phyloP scores from a whole-genome alignment of 1,140 invertebrate genomes.

The Mylabris phalerata region DNA sequence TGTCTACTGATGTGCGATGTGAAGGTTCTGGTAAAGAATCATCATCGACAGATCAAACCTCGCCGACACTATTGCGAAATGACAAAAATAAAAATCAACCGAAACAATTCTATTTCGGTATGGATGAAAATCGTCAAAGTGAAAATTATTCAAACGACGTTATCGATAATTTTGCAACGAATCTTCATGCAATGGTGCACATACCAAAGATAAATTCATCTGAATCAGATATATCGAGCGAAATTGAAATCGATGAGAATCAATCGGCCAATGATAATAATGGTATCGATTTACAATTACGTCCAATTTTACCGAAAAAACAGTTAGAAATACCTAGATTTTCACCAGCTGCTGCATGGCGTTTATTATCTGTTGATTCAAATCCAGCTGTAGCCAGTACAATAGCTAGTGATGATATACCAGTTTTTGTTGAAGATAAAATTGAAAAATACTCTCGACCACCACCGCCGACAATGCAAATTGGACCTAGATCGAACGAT shows the following conservation, averaged over 20 bases:
- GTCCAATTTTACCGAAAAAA: constrained; percentile 71
- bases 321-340: constrained; percentile 67
- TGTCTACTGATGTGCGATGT: constrained; percentile 39
- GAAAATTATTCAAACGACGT: constrained; percentile 10
- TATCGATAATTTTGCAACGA: constrained; percentile 17
- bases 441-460: constrained; percentile 49
- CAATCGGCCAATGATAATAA: constrained; percentile 39
- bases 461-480: constrained; percentile 42
- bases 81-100: constrained; percentile 42
- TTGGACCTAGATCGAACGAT: constrained; percentile 38
- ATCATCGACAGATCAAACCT: constrained; percentile 48
- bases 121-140: constrained; percentile 48
- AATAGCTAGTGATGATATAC: constrained; percentile 28
- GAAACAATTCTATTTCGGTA: constrained; percentile 73
- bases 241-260: constrained; percentile 42
- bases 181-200: constrained; percentile 18
- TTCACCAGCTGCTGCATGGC: constrained; percentile 76
- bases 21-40: constrained; percentile 56
- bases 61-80: constrained; percentile 27
- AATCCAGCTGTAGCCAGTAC: constrained; percentile 22
- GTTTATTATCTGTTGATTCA: constrained; percentile 51
- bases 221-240: constrained; percentile 49
- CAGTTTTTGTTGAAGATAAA: constrained; percentile 46
- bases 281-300: constrained; percentile 61
- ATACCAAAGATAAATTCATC: constrained; percentile 40